Evolutionary conservation across 2,888 invertebrate species (phyloP).

Genomic region (Lymantria dispar): DNA sequence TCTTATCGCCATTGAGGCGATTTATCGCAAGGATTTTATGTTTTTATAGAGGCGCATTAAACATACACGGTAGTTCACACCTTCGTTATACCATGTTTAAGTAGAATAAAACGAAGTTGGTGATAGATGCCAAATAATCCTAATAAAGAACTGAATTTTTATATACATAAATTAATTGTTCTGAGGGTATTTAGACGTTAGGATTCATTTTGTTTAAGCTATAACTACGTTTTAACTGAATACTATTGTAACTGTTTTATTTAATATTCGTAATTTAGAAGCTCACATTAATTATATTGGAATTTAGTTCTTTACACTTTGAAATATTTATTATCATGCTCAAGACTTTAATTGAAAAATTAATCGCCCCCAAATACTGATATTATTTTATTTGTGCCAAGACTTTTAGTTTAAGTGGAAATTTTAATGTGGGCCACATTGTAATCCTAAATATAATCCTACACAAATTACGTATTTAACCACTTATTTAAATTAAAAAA

Average conservation of each 20-base stretch:
- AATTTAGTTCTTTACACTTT: conserved; percentile 25
- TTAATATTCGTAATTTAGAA: conserved; percentile 21
- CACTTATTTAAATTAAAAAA: conserved; percentile 44
- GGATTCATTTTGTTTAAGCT: conserved; percentile 64
- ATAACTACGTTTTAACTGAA: conserved; percentile 36
- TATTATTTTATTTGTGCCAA: conserved; percentile 75
- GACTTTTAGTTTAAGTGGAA: conserved; percentile 67
- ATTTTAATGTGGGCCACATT: conserved; percentile 49
- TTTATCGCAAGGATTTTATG: conserved; percentile 56
- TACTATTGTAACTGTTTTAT: conserved; percentile 50
- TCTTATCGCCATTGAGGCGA: conserved; percentile 47
- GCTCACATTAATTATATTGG: conserved; percentile 15
- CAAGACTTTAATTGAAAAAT: conserved; percentile 49
- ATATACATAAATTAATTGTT: conserved; percentile 71
- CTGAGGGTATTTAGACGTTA: conserved; percentile 79
- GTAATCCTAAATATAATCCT: conserved; percentile 41
- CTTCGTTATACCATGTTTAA: conserved; percentile 75
- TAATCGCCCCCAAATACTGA: conserved; percentile 46
- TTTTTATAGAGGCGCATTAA: conserved; percentile 65
- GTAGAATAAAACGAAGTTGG: conserved; percentile 73
- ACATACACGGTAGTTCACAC: conserved; percentile 72
- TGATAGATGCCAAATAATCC: conserved; percentile 82
- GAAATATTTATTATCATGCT: conserved; percentile 47
- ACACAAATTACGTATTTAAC: conserved; percentile 49
- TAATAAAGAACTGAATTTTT: conserved; percentile 82